Evolutionary conservation across 2,888 invertebrate species (phyloP).

Genomic region (Elegia similella): DNA sequence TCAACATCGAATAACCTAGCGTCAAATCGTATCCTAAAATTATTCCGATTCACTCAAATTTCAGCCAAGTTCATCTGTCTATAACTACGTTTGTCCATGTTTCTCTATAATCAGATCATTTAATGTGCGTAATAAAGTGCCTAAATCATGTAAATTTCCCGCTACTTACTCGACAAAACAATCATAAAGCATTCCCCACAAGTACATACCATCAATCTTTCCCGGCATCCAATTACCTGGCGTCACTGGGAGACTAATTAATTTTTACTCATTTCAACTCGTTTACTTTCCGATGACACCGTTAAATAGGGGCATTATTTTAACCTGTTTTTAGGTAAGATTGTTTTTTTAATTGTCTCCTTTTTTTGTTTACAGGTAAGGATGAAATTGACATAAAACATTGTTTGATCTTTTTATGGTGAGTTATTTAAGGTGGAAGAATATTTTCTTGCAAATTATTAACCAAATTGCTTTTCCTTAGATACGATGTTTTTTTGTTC

Average conservation of each 20-base stretch:
- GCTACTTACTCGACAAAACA: not conserved
- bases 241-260: slow-evolving; percentile 50
- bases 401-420: not conserved
- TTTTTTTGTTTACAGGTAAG: slow-evolving; percentile 11
- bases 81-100: too few species aligned
- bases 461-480: too few species aligned
- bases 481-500: too few species aligned
- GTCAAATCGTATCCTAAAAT: too few species aligned
- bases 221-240: slow-evolving; percentile 5
- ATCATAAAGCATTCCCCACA: not conserved
- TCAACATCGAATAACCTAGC: too few species aligned
- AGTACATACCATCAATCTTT: not conserved
- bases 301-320: slow-evolving; percentile 19
- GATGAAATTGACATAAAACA: not conserved
- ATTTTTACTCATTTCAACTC: slow-evolving; percentile 66
- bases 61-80: too few species aligned
- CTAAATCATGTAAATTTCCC: too few species aligned
- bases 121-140: too few species aligned
- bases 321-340: not conserved
- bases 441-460: not conserved
- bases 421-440: not conserved
- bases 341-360: not conserved
- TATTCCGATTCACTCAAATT: too few species aligned
- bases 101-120: too few species aligned
- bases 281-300: slow-evolving; percentile 33